Evolutionary conservation across 1,140 invertebrate species (phyloP), one percentile per base, ranked within the genome.

Genomic region (Tetramorium alpestre): DNA sequence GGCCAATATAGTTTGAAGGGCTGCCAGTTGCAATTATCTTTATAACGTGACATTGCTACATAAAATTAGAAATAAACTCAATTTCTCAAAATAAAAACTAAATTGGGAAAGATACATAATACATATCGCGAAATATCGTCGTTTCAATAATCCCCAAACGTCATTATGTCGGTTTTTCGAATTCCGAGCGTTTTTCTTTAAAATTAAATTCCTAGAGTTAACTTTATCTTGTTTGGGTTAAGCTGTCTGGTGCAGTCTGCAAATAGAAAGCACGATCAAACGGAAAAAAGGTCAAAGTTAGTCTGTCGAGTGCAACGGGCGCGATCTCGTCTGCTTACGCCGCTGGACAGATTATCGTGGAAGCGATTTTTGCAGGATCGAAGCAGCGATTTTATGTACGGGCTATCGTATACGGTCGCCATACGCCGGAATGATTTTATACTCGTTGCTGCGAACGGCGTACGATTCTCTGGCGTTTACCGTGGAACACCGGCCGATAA

Each of bases 401-500:
- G 10, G 22, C n/a, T 49, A 58, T 44, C 54, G 38, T 10, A 44
- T 44, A 60, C n/a, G 56, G 33, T n/a, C 25, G 73, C 54, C 33
- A 60, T 76, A 44, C 76, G 76, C 47, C 44, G 64, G 22, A 56
- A 70, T 22, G 64, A 69, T 54, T 70, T 70, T 70, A 41, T 41
- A 54, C 54, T 64, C 75, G 62, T 44, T 41, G 33, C 47, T 7
- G 51, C 65, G 49, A 70, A 22, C 16, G 6, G 38, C 28, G 38
- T n/a, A 25, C 58, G 58, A 60, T 76, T 25, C 41, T 54, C 38
- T 18, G n/a, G 67, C 80, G 22, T 73, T 82, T 67, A 82, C 41
- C 67, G 67, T 82, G 25, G 80, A 84, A 75, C 75, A 73, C 69
- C 69, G 69, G 69, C 54, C 56, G 80, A 73, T 84, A 73, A 84